Evolutionary conservation across 2,113 vertebrate genomes (phyloP).

Genomic region (Eleginops maclovinus): DNA sequence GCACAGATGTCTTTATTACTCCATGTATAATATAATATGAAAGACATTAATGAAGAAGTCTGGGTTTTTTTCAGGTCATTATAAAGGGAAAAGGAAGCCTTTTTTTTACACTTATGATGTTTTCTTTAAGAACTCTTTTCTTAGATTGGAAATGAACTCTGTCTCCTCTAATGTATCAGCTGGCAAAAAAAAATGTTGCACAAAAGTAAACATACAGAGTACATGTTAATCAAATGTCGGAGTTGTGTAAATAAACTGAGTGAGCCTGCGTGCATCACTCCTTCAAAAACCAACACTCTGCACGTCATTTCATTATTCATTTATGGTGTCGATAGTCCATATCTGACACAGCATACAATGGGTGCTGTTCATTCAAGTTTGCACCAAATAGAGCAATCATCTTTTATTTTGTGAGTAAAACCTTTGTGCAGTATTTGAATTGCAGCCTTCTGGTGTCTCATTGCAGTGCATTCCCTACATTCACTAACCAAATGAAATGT

Average conservation of each 20-base stretch:
- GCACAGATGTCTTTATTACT: not conserved
- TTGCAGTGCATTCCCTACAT: not conserved
- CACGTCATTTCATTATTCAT: constrained; percentile 20
- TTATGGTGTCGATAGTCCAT: constrained; percentile 10
- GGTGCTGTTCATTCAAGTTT: not conserved
- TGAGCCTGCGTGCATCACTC: not conserved
- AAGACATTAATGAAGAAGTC: not conserved
- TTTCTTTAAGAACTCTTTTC: not conserved
- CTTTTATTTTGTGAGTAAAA: not conserved
- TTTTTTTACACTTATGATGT: not conserved
- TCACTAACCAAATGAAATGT: constrained; percentile 22
- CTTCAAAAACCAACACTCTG: not conserved
- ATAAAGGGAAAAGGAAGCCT: not conserved
- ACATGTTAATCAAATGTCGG: not conserved
- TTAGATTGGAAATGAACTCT: not conserved
- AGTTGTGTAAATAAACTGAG: constrained; percentile 24
- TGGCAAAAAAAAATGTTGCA: constrained; percentile 16
- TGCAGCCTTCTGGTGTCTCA: not conserved
- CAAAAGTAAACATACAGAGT: constrained; percentile 26
- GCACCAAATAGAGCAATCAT: not conserved
- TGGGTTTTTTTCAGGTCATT: not conserved
- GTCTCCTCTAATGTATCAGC: constrained; percentile 6
- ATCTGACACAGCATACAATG: not conserved
- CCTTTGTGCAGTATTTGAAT: not conserved
- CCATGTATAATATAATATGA: not conserved